Conservation (phyloP, 2,113 vertebrate species). For the Mesoclemmys tuberculata region DNA sequence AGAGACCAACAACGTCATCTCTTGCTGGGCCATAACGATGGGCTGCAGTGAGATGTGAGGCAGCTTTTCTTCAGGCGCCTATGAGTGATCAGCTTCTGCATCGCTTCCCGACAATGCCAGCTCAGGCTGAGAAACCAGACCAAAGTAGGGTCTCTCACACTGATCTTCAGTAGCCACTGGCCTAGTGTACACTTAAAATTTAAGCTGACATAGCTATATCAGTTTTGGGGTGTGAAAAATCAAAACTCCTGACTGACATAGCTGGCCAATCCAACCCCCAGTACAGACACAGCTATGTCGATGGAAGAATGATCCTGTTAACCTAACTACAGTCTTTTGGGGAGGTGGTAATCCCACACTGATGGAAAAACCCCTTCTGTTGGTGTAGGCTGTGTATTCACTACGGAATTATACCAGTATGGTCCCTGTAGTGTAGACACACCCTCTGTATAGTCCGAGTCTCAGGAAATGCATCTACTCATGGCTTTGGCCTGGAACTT, state of each 20-base stretch:
- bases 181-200: neutral
- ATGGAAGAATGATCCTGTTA: neutral
- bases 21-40: neutral
- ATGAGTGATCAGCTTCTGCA: neutral
- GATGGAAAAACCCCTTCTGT: neutral
- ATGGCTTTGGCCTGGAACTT: neutral
- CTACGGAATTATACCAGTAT: neutral
- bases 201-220: neutral
- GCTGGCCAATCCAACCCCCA: neutral
- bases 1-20: neutral
- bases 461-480: neutral
- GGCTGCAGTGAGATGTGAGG: neutral
- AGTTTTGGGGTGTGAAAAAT: neutral
- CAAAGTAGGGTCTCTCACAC: neutral
- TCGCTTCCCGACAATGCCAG: neutral
- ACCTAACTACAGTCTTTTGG: neutral
- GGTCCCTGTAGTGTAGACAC: neutral
- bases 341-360: neutral
- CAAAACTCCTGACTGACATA: neutral
- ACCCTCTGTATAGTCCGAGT: neutral
- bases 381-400: neutral
- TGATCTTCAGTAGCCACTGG: neutral
- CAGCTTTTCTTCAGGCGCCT: neutral
- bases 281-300: neutral
- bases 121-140: neutral